Evolutionary conservation across 2,888 invertebrate genomes (phyloP).

Genomic region (Ennomos erosarius): DNA sequence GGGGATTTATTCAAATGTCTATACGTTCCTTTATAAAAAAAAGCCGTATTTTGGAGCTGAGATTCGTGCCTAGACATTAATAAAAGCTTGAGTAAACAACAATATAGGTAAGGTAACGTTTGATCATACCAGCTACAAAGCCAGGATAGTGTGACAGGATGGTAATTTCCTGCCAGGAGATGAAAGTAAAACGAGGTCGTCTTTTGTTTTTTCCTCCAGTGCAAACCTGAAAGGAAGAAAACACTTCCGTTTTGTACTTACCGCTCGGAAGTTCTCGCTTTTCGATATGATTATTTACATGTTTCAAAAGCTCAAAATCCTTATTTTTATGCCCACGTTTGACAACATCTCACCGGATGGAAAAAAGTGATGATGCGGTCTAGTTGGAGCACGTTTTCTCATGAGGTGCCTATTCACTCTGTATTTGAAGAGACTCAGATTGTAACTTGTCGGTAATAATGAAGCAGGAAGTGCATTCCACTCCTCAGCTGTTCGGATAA

Average conservation of each 20-base stretch:
- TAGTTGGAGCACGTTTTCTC: too few relatives aligned
- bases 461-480: too few relatives aligned
- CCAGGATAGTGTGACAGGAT: slow-evolving; percentile 34
- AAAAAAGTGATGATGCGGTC: too few relatives aligned
- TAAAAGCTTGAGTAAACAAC: slow-evolving; percentile 20
- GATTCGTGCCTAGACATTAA: slow-evolving; percentile 14
- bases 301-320: slow-evolving; percentile 9
- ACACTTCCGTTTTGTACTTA: slow-evolving; percentile 1
- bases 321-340: too few relatives aligned
- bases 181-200: slow-evolving; percentile 37
- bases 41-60: slow-evolving; percentile 4
- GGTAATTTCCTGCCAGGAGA: slow-evolving; percentile 40
- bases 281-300: slow-evolving; percentile 9
- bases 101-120: slow-evolving; percentile 13
- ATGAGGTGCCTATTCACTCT: too few relatives aligned
- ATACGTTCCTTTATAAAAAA: slow-evolving; percentile 18
- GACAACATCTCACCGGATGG: too few relatives aligned
- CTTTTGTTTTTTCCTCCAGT: slow-evolving; percentile 29
- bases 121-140: slow-evolving; percentile 19
- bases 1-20: slow-evolving; percentile 21
- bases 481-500: too few relatives aligned
- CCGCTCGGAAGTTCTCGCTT: not conserved
- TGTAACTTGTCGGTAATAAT: too few relatives aligned
- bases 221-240: slow-evolving; percentile 4
- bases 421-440: too few relatives aligned